Evolutionary conservation across 2,113 vertebrate species (phyloP).

Genomic region (Paratilapia polleni): DNA sequence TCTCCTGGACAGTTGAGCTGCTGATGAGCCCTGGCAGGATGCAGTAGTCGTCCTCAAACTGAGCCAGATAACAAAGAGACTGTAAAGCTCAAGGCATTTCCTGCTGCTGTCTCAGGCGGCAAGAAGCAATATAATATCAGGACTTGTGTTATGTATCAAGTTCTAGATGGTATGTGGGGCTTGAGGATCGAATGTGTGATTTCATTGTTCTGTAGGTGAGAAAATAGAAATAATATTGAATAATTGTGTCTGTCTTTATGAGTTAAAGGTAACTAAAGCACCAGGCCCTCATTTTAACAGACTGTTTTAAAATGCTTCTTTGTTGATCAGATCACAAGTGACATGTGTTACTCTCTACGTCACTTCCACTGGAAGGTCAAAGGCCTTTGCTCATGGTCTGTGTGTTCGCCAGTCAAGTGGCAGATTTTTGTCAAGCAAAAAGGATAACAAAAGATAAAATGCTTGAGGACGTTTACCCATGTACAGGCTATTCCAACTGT

Average conservation of each 20-base stretch:
- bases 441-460: neutral
- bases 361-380: neutral
- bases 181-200: constrained; percentile 23
- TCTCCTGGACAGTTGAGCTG: constrained; percentile 29
- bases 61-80: constrained; percentile 79
- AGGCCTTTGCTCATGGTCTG: neutral
- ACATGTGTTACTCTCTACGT: neutral
- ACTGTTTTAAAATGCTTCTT: neutral
- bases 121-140: constrained; percentile 32
- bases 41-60: constrained; percentile 41
- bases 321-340: neutral
- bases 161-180: constrained; percentile 34
- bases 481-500: neutral
- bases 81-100: constrained; percentile 79
- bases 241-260: constrained; percentile 19
- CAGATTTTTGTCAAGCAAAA: neutral
- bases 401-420: neutral
- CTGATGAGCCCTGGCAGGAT: constrained; percentile 58
- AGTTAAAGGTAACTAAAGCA: neutral
- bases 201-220: constrained; percentile 41
- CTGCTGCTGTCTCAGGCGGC: constrained; percentile 70
- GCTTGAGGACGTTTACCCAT: neutral
- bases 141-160: constrained; percentile 42
- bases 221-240: constrained; percentile 18
- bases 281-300: neutral